These are phyloP conservation scores for Penaeus vannamei DNA, from an alignment of 1,140 invertebrate species.

Conservation along the genomic window DNA sequence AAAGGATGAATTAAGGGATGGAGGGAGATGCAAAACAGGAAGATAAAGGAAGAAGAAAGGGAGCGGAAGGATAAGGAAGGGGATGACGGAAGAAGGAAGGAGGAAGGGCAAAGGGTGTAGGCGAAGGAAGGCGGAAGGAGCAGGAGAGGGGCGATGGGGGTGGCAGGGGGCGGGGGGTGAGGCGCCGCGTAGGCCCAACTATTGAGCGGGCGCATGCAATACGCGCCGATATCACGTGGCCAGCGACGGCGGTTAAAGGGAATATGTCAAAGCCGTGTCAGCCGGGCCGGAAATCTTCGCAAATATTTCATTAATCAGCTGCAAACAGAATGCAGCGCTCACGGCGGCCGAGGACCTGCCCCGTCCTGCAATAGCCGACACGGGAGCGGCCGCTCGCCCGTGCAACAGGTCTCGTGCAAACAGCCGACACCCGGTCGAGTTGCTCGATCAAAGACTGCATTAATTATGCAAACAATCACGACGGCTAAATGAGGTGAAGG, in stretches of 20 bases:
- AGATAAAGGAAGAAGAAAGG: background rate
- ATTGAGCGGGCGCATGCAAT: conserved; percentile 43
- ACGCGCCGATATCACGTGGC: conserved; percentile 52
- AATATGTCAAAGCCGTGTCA: conserved; percentile 23
- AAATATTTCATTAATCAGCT: no score
- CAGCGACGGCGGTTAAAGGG: conserved; percentile 40
- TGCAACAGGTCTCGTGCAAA: no score
- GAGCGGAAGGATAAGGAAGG: background rate
- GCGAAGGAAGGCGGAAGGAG: background rate
- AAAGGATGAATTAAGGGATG: background rate
- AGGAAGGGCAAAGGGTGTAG: background rate
- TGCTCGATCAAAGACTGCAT: no score
- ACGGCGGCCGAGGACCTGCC: no score
- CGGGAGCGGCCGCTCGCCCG: no score
- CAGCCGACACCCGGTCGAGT: no score
- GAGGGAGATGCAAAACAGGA: background rate
- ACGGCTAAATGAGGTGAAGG: no score
- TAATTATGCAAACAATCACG: no score
- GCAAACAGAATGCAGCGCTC: no score
- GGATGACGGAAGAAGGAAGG: background rate
- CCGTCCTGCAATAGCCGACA: no score
- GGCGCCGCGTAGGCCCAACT: conserved; percentile 21
- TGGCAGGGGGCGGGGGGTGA: background rate
- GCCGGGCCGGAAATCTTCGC: background rate
- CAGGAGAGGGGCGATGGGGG: background rate